phyloP scores from a whole-genome alignment of 2,888 invertebrate species.

The Diplazon laetatorius region DNA sequence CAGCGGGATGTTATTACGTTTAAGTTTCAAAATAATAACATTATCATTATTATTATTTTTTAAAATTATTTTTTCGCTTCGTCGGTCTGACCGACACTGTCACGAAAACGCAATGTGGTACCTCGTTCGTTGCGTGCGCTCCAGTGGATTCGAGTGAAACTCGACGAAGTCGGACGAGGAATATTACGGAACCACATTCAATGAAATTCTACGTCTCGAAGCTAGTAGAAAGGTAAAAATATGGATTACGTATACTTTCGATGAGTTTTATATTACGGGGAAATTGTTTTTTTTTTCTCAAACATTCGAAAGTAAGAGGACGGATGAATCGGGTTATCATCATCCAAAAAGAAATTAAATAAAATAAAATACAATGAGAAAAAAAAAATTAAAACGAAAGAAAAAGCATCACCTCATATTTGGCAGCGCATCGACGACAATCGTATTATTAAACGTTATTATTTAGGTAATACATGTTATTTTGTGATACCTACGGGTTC shows the following conservation, averaged over 20 bases:
- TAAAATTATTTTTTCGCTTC: background rate
- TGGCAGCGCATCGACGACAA: conserved; percentile 73
- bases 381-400: conserved; percentile 37
- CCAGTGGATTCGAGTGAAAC: background rate
- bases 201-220: conserved; percentile 47
- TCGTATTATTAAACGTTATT: conserved; percentile 56
- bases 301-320: conserved; percentile 37
- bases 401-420: conserved; percentile 73
- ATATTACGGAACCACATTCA: conserved; percentile 35
- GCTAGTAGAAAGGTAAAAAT: conserved; percentile 61
- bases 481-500: conserved; percentile 49
- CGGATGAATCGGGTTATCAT: background rate
- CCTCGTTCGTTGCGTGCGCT: background rate
- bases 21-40: conserved; percentile 53
- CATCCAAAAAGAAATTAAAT: too few species aligned
- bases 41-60: too few species aligned
- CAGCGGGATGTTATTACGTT: conserved; percentile 62
- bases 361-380: too few species aligned
- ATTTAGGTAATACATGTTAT: conserved; percentile 63
- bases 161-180: conserved; percentile 39
- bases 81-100: conserved; percentile 1
- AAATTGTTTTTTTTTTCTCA: conserved; percentile 20
- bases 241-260: conserved; percentile 44
- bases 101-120: background rate
- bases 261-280: conserved; percentile 46